These are phyloP conservation scores for Ommatoiulus sabulosus DNA, from an alignment of 2,888 invertebrate genomes.

Conservation along the genomic window DNA sequence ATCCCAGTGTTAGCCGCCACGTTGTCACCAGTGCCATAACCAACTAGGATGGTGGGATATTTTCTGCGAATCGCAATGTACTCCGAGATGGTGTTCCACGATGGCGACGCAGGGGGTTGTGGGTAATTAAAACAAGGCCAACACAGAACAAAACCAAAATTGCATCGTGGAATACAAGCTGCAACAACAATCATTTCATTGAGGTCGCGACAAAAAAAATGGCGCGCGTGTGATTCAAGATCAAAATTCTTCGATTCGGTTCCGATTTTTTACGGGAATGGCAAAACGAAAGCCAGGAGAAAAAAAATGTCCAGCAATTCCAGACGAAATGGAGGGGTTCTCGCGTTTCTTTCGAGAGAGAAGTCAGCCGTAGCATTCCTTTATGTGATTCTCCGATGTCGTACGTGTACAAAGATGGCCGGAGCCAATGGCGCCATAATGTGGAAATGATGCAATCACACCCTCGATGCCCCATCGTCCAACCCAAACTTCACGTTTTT, in stretches of 20 bases:
- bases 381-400: conserved; percentile 39
- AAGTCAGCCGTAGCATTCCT: conserved; percentile 47
- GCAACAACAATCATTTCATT: conserved; percentile 42
- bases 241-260: conserved; percentile 46
- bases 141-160: not conserved
- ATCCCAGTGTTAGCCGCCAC: conserved; percentile 77
- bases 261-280: conserved; percentile 46
- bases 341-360: conserved; percentile 7
- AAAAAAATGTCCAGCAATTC: conserved; percentile 41
- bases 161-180: conserved; percentile 29
- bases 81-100: not conserved
- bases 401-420: conserved; percentile 45
- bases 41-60: not conserved
- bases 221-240: conserved; percentile 45
- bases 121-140: not conserved
- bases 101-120: conserved; percentile 14
- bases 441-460: conserved; percentile 44
- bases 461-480: conserved; percentile 53
- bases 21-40: conserved; percentile 57
- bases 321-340: conserved; percentile 37
- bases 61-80: conserved; percentile 13
- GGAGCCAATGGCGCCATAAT: conserved; percentile 15
- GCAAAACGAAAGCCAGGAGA: not conserved
- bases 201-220: not conserved
- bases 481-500: conserved; percentile 49